phyloP scores from a whole-genome alignment of 1,140 invertebrate genomes.

The Anastrepha ludens region DNA sequence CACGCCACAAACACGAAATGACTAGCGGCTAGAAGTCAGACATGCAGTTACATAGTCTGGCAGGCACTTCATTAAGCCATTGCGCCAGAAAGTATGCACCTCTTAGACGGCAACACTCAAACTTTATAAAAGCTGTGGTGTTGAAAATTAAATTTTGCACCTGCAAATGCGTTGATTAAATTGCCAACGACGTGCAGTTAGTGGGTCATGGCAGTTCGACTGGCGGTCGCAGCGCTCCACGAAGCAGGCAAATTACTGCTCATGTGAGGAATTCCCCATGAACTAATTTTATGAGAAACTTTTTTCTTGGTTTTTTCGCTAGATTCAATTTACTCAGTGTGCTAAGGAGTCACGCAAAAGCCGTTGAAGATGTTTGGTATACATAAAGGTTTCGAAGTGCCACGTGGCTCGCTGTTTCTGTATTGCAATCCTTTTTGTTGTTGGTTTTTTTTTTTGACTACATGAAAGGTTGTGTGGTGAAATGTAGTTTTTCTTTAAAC shows the following conservation, averaged over 20 bases:
- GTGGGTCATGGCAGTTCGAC: conserved; percentile 13
- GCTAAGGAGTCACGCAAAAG: conserved; percentile 9
- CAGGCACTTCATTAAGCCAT: not conserved
- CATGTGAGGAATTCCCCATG: conserved; percentile 30
- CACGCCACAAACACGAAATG: conserved; percentile 39
- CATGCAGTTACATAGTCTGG: conserved; percentile 9
- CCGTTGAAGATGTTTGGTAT: no score
- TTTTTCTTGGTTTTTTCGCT: not conserved
- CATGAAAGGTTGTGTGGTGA: not conserved
- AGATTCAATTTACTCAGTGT: conserved; percentile 4
- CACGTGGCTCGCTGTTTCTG: no score
- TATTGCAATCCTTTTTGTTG: no score
- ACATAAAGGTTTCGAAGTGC: no score
- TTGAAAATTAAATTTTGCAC: conserved; percentile 44
- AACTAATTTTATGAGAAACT: conserved; percentile 40
- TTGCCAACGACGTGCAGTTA: conserved; percentile 8
- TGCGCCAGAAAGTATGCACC: conserved; percentile 32
- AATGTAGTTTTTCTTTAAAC: not conserved
- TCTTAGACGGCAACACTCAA: conserved; percentile 38
- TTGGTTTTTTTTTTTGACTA: not conserved
- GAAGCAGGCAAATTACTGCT: not conserved
- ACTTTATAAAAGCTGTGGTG: conserved; percentile 34
- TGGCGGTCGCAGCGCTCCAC: not conserved
- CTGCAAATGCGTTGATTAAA: conserved; percentile 16
- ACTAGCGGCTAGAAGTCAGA: not conserved